Base-by-base conservation (phyloP, 2,113 vertebrate genomes). In the Laterallus jamaicensis region DNA sequence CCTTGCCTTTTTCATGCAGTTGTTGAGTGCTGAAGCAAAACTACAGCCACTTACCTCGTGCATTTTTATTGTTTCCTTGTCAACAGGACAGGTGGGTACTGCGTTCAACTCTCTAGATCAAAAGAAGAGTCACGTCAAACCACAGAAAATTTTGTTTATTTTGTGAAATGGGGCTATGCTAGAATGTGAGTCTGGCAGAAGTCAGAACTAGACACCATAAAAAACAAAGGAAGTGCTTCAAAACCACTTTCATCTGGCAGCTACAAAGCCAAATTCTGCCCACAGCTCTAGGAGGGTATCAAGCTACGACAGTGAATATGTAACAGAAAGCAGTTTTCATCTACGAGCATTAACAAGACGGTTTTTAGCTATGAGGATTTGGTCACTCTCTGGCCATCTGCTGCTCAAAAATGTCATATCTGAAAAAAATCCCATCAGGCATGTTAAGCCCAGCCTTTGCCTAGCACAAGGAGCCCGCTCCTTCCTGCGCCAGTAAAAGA, bases 61-160 rank as follows among this genome's bases (percentile, higher is more conserved):
- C 91, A 97, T 79, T 95, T 97, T 98, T 94, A 99, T 99, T 66
- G 96, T 93, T 95, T 98, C 98, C 73, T 98, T 98, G 93, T 99
- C 99, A 15, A 98, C 97, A 25, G 98, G 99, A 82, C 99, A 99
- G 77, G 97, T 98, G 25, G 98, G 97, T 58, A 96, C 95, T 58
- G 96, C 64, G 21, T 94, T 97, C 84, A 97, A 67, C 71, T 98
- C 98, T 90, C 98, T 99, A 96, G 74, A 97, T 66, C 64, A 87
- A 97, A 92, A 97, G 70, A 74, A 94, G n/a, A 88, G 42, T 63
- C 3, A 4, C 22, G 28, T 96, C 94, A 97, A 64, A 10, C 35
- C 67, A 58, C 19, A 82, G 50, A 81, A 86, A 75, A 94, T 6
- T 40, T 11, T 3, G 68, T 69, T 79, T 58, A 28, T 64, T 92